These are phyloP conservation scores for Strix uralensis DNA, from an alignment of 2,113 vertebrate species.

Conservation along the genomic window DNA sequence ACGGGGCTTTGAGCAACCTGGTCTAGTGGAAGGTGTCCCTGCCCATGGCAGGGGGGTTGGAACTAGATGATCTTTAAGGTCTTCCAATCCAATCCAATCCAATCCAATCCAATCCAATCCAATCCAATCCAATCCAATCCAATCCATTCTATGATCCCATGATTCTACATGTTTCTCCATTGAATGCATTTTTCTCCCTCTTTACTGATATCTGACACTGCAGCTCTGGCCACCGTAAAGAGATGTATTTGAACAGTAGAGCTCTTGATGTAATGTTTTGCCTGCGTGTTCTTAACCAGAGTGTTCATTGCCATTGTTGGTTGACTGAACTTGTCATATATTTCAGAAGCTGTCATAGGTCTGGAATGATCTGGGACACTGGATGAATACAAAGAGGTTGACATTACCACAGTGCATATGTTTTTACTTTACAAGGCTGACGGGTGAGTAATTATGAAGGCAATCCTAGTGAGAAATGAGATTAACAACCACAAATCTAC, in stretches of 20 bases:
- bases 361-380: background rate
- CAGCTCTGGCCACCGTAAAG: background rate
- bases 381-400: background rate
- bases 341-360: background rate
- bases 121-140: too few species aligned
- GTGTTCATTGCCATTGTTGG: background rate
- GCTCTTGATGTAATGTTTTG: background rate
- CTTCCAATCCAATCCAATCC: too few species aligned
- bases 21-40: too few species aligned
- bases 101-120: too few species aligned
- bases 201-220: background rate
- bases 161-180: background rate
- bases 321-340: background rate
- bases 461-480: background rate
- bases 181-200: background rate
- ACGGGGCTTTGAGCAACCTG: too few species aligned
- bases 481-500: background rate
- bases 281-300: fast-evolving
- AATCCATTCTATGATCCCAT: too few species aligned
- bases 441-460: background rate
- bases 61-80: too few species aligned
- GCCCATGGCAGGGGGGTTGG: too few species aligned
- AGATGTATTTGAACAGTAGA: background rate
- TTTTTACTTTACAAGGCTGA: background rate
- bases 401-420: background rate